Base-by-base conservation (phyloP, 2,888 invertebrate species). In the Caradrina kadenii region DNA sequence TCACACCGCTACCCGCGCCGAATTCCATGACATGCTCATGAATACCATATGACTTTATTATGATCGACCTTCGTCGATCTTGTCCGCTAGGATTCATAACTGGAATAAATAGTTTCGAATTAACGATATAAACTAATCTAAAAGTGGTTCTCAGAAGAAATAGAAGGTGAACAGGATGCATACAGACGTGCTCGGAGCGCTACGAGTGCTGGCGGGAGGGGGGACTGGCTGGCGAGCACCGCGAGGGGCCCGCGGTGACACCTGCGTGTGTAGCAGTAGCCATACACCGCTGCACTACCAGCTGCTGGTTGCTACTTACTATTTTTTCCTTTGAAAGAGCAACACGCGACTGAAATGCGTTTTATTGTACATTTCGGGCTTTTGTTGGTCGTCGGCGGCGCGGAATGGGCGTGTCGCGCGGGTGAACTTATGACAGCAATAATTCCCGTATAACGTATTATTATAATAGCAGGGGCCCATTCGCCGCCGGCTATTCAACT, bases 391-490 rank as follows among this genome's bases (percentile, higher is more conserved):
- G 55, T 39, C 26, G 45, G 50, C 22, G 62, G 69, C 52, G 63
- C 59, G 69, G 63, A 26, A 67, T 78, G 73, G 73, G 83, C 79
- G 79, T 77, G 81, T 60, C 70, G 76, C 73, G 63, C 61, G 75
- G 61, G 13, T 72, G 69, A 61, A 83, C 79, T 87, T 84, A 87
- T 86, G 85, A 73, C 80, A 63, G 69, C 80, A 80, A 88, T 87
- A 88, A 88, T 83, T 84, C 77, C 73, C 76, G 73, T 60, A 69
- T 69, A 79, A 81, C 76, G 79, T 77, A 83, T 83, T 83, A 85
- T 84, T 81, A 84, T 84, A 85, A 80, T 50, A 73, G 62, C 60
- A 61, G 69, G 61, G 48, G 22, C 60, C 68, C 62, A 63, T 58
- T 61, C 65, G 63, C 62, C 42, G 63, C 50, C 69, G 62, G 69